Evolutionary conservation across 2,797 vertebrate genomes (phyloP).

Genomic region (Neosalanx taihuensis): DNA sequence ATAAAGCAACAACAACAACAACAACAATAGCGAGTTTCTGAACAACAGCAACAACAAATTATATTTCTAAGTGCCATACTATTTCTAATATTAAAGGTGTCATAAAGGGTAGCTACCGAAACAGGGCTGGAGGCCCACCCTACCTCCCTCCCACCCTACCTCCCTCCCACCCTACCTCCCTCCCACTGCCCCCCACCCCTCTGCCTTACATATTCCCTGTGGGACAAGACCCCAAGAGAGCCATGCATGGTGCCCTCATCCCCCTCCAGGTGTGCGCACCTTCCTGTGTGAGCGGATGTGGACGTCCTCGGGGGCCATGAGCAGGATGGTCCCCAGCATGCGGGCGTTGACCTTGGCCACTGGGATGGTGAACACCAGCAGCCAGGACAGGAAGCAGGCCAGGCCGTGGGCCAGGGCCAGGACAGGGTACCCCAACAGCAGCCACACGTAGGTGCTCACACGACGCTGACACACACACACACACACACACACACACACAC

Average conservation of each 20-base stretch:
- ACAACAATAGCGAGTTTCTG: too few relatives aligned
- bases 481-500: not conserved
- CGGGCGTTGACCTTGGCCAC: constrained; percentile 79
- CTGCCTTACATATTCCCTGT: too few relatives aligned
- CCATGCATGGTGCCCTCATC: not conserved
- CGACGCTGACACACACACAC: constrained; percentile 46
- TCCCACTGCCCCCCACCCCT: too few relatives aligned
- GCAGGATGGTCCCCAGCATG: constrained; percentile 60
- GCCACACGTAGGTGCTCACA: constrained; percentile 61
- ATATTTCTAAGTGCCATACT: too few relatives aligned
- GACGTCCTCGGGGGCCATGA: constrained; percentile 71
- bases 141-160: too few relatives aligned
- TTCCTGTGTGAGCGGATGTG: constrained; percentile 55
- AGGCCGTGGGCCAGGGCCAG: constrained; percentile 74
- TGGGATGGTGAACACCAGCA: constrained; percentile 78
- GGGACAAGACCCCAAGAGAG: not conserved
- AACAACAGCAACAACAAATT: too few relatives aligned
- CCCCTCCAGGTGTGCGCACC: constrained; percentile 42
- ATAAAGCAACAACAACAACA: too few relatives aligned
- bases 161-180: too few relatives aligned
- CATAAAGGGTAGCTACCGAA: too few relatives aligned
- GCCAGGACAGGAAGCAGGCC: constrained; percentile 76
- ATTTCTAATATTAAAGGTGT: too few relatives aligned
- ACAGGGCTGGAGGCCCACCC: too few relatives aligned
- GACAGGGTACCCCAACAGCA: constrained; percentile 74